These are phyloP conservation scores for Rhizoglyphus robini DNA, from an alignment of 1,140 invertebrate genomes.

Conservation along the genomic window DNA sequence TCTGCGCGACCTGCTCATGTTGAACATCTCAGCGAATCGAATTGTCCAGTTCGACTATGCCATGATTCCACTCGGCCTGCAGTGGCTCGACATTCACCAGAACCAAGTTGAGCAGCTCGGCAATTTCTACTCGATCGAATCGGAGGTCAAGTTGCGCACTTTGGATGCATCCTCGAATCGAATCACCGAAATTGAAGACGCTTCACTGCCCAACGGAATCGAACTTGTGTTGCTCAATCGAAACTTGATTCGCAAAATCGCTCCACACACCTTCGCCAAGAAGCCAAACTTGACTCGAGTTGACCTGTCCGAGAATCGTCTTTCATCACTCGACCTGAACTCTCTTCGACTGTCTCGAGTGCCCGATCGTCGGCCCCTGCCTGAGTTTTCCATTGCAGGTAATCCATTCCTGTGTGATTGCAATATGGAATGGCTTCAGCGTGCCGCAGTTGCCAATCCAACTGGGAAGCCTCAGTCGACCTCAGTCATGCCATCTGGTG, in stretches of 20 bases:
- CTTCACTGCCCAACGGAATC: constrained; percentile 56
- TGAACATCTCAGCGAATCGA: constrained; percentile 82
- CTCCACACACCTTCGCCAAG: constrained; percentile 64
- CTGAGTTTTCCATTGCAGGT: constrained; percentile 71
- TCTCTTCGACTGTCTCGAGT: constrained; percentile 46
- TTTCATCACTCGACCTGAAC: constrained; percentile 62
- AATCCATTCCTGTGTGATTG: constrained; percentile 80
- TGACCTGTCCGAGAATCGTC: constrained; percentile 70
- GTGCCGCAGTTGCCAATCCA: constrained; percentile 37
- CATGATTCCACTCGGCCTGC: constrained; percentile 59
- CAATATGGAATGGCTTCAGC: constrained; percentile 72
- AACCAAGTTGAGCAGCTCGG: constrained; percentile 69
- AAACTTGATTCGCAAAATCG: constrained; percentile 60
- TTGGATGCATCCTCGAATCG: constrained; percentile 69
- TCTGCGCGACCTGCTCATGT: constrained; percentile 64
- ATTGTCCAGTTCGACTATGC: constrained; percentile 79
- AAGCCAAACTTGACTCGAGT: constrained; percentile 66
- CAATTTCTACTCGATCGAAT: constrained; percentile 63
- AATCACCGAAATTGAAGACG: constrained; percentile 53
- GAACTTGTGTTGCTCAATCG: constrained; percentile 67
- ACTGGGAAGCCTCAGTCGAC: not conserved
- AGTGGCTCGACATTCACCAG: constrained; percentile 80
- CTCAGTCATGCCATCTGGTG: constrained; percentile 30
- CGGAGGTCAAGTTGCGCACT: constrained; percentile 45
- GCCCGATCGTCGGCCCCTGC: constrained; percentile 38